Percentiles rank a stretch among this genome's conserved stretches.
Evolutionary conservation across 2,797 vertebrate genomes (phyloP).

Genomic region (Pelodytes ibericus): DNA sequence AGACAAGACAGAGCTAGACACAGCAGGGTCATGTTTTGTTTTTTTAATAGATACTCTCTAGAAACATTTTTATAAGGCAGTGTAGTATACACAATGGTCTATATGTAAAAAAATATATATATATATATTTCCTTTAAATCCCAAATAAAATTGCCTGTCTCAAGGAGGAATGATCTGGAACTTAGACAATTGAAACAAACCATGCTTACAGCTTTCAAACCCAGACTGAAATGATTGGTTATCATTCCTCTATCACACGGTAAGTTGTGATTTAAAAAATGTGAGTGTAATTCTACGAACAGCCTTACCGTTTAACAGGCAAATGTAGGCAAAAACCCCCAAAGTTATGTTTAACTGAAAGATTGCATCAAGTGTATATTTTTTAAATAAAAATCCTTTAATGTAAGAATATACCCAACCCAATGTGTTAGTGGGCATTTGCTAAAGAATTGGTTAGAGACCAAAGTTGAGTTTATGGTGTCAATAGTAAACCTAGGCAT

Average conservation of each 20-base stretch:
- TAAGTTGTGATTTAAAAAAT: neutral
- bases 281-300: slow-evolving; percentile 6
- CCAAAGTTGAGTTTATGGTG: too few relatives aligned
- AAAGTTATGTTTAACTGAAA: too few relatives aligned
- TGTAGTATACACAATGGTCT: neutral
- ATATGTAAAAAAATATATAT: neutral
- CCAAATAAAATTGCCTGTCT: neutral
- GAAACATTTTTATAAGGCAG: neutral
- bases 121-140: neutral
- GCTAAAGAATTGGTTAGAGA: too few relatives aligned
- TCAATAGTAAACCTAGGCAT: too few relatives aligned
- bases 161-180: neutral
- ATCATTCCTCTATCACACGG: neutral
- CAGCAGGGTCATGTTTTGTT: too few relatives aligned
- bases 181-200: slow-evolving; percentile 32
- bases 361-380: too few relatives aligned
- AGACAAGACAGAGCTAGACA: too few relatives aligned
- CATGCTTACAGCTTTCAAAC: slow-evolving; percentile 29
- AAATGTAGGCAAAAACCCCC: neutral
- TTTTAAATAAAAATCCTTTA: too few relatives aligned
- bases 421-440: too few relatives aligned
- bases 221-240: slow-evolving; percentile 23
- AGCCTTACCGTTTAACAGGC: slow-evolving; percentile 15
- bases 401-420: too few relatives aligned
- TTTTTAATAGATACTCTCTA: neutral